phyloP scores from a whole-genome alignment of 2,797 vertebrate species.

The Potorous gilbertii region DNA sequence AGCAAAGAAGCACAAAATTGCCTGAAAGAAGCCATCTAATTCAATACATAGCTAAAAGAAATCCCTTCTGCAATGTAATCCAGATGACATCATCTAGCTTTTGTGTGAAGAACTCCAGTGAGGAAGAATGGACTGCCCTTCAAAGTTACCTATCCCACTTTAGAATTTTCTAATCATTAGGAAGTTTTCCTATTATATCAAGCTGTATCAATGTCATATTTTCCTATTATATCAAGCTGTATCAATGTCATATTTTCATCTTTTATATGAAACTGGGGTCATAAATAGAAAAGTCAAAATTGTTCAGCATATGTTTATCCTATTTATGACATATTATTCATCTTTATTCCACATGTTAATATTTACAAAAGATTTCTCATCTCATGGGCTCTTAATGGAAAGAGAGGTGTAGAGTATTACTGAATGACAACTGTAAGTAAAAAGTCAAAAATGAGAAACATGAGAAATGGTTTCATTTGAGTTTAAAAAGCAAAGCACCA shows the following conservation, averaged over 20 bases:
- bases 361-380: not conserved
- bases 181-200: not conserved
- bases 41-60: not conserved
- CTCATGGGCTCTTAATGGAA: not conserved
- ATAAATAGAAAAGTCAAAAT: not conserved
- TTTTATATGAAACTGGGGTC: not conserved
- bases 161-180: not conserved
- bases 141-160: not conserved
- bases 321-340: not conserved
- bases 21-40: not conserved
- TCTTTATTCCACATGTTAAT: not conserved
- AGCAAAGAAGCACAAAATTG: not conserved
- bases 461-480: not conserved
- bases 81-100: not conserved
- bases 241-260: not conserved
- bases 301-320: not conserved
- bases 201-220: not conserved
- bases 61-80: not conserved
- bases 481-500: slow-evolving; percentile 13
- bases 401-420: not conserved
- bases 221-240: not conserved
- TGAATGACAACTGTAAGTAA: not conserved
- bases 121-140: not conserved
- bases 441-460: not conserved
- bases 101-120: not conserved